Evolutionary conservation across 2,113 vertebrate species (phyloP).

Genomic region (Talpa occidentalis): DNA sequence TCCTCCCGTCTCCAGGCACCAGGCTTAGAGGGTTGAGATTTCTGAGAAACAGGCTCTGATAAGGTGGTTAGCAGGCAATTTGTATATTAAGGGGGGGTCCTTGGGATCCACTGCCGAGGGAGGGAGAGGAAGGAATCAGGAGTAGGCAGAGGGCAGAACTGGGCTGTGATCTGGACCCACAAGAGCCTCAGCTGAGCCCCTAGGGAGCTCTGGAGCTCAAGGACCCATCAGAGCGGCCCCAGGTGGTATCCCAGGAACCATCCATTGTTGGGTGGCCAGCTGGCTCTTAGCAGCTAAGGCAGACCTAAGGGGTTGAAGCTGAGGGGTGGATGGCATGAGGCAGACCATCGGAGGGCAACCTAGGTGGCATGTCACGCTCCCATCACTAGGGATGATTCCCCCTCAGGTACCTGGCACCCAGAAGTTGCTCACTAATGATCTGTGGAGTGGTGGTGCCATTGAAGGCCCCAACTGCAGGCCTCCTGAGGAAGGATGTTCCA

Average conservation of each 20-base stretch:
- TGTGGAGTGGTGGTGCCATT: not conserved
- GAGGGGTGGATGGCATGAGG: not conserved
- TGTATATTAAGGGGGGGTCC: not conserved
- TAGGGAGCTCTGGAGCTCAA: not conserved
- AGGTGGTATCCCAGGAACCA: not conserved
- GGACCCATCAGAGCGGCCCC: not conserved
- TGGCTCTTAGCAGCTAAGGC: not conserved
- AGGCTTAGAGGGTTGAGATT: not conserved
- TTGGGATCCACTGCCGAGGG: not conserved
- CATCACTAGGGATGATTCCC: no score
- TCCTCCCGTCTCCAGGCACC: not conserved
- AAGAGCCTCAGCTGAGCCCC: not conserved
- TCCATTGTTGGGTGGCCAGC: not conserved
- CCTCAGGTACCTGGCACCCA: not conserved
- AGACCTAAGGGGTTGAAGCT: not conserved
- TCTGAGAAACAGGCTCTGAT: not conserved
- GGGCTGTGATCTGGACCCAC: not conserved
- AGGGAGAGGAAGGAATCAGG: not conserved
- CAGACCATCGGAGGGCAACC: not conserved
- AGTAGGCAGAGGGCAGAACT: not conserved
- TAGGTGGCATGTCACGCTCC: rapidly evolving
- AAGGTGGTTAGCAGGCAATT: not conserved
- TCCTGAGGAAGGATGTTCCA: not conserved
- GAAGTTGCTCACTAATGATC: not conserved
- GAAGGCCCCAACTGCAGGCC: not conserved